Percentiles rank a stretch among this genome's conserved stretches.
phyloP scores from a whole-genome alignment of 1,140 invertebrate species.

The Zaprionus capensis region DNA sequence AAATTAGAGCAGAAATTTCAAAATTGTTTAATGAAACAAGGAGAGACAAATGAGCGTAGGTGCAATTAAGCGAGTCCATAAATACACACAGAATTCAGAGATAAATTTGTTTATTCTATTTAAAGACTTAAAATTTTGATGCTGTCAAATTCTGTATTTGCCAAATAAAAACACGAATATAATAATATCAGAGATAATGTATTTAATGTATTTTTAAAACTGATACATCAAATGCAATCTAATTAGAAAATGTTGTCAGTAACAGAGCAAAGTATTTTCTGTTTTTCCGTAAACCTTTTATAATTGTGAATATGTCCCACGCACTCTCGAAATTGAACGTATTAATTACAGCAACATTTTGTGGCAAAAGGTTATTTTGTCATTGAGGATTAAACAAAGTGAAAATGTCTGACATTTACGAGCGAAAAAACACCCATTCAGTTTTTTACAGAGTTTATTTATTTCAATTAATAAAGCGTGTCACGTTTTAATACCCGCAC shows the following conservation, averaged over 20 bases:
- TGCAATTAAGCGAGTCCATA: neutral
- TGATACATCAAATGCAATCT: neutral
- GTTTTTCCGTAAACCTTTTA: neutral
- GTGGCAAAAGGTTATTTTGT: neutral
- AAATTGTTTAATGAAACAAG: conserved; percentile 2
- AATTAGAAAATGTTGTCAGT: neutral
- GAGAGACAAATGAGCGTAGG: neutral
- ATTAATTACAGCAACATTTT: conserved; percentile 6
- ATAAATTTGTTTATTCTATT: neutral
- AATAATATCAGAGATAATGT: neutral
- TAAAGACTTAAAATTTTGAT: neutral
- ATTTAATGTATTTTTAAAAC: neutral
- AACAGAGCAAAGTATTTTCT: neutral
- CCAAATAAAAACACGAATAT: too few relatives aligned
- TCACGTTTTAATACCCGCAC: neutral
- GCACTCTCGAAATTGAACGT: neutral
- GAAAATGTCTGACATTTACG: neutral
- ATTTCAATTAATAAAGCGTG: conserved; percentile 1
- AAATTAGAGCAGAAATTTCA: neutral
- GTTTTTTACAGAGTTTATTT: conserved; percentile 3
- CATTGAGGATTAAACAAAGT: neutral
- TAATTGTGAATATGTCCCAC: neutral
- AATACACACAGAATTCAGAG: neutral
- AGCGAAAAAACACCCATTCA: neutral
- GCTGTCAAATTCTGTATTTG: too few relatives aligned